Evolutionary conservation across 2,113 vertebrate genomes (phyloP).

Genomic region (Calidris pugnax): DNA sequence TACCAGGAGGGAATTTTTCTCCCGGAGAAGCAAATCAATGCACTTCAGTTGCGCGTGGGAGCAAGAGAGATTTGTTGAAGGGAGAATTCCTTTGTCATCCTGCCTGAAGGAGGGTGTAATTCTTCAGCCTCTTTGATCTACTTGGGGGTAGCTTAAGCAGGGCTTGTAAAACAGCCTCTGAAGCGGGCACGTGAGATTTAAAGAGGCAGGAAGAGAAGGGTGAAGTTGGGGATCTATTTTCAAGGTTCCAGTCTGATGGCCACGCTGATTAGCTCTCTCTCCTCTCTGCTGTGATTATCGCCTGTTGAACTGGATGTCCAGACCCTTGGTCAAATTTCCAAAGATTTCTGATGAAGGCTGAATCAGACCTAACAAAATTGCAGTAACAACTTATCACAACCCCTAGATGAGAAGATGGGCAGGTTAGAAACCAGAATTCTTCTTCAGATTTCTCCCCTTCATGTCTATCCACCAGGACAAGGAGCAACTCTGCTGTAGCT

Average conservation of each 20-base stretch:
- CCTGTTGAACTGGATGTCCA: neutral
- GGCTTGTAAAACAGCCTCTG: neutral
- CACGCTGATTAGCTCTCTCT: neutral
- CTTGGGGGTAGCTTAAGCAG: neutral
- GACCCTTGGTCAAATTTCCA: neutral
- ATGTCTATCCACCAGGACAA: neutral
- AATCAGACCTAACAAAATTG: neutral
- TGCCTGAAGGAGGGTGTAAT: slow-evolving; percentile 23
- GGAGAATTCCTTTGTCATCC: slow-evolving; percentile 32
- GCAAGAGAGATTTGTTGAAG: slow-evolving; percentile 21
- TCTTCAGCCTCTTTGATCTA: slow-evolving; percentile 46
- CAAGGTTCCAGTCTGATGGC: neutral
- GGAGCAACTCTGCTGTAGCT: neutral
- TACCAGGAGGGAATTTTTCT: slow-evolving; percentile 16
- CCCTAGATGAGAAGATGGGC: neutral
- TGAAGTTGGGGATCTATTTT: neutral
- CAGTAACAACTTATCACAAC: neutral
- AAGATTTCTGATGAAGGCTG: neutral
- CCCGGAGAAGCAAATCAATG: slow-evolving; percentile 2
- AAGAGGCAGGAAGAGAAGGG: neutral
- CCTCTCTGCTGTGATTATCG: neutral
- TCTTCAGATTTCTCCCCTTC: neutral
- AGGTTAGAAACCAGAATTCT: neutral
- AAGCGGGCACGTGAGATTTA: neutral
- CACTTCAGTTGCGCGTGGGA: neutral